These are phyloP conservation scores for Cotesia typhae DNA, from an alignment of 1,140 invertebrate species.

Conservation along the genomic window DNA sequence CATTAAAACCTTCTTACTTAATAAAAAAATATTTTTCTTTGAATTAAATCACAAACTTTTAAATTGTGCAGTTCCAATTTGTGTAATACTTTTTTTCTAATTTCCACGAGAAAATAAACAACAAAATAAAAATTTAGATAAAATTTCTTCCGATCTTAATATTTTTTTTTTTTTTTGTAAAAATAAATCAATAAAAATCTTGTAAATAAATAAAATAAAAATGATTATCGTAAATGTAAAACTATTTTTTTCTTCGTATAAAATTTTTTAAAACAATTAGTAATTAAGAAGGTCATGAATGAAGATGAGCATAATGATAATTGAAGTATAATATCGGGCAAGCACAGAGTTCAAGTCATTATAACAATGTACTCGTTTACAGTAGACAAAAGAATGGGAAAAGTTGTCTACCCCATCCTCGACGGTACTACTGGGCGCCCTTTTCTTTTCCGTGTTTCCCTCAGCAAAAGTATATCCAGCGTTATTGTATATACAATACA, in stretches of 20 bases:
- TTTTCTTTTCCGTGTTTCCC: conserved; percentile 41
- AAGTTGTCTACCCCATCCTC: conserved; percentile 40
- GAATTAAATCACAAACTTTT: too few relatives aligned
- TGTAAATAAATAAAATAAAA: too few relatives aligned
- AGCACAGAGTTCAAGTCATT: conserved; percentile 22
- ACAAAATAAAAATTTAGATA: too few relatives aligned
- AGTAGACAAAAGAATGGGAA: conserved; percentile 58
- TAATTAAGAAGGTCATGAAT: background rate
- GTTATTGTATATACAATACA: background rate
- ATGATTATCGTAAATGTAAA: too few relatives aligned
- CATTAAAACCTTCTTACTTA: too few relatives aligned
- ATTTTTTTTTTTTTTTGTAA: too few relatives aligned
- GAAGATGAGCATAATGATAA: conserved; percentile 20
- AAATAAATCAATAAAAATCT: too few relatives aligned
- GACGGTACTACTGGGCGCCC: background rate
- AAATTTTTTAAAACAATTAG: background rate
- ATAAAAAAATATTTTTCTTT: too few relatives aligned
- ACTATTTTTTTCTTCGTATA: background rate
- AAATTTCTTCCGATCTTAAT: too few relatives aligned
- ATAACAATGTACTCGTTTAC: conserved; percentile 37
- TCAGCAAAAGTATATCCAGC: background rate
- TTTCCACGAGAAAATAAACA: too few relatives aligned
- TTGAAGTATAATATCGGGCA: conserved; percentile 11
- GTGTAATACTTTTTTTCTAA: too few relatives aligned
- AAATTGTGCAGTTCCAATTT: too few relatives aligned